Evolutionary conservation across 2,113 vertebrate species (phyloP).

Genomic region (Vireo altiloquus): DNA sequence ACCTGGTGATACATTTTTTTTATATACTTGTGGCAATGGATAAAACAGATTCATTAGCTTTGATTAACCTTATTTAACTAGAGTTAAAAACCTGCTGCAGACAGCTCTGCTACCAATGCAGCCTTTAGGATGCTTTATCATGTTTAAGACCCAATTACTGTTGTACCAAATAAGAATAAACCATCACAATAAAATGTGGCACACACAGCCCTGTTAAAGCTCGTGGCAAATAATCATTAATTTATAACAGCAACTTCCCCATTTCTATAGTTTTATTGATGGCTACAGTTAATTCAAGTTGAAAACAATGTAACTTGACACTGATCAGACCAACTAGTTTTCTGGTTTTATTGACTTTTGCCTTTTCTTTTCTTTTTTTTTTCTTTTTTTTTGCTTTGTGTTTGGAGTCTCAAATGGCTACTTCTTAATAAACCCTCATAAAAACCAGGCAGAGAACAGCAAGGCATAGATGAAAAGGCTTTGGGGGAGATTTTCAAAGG

Average conservation of each 20-base stretch:
- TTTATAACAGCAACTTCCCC: constrained; percentile 69
- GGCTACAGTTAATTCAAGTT: constrained; percentile 69
- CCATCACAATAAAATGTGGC: constrained; percentile 76
- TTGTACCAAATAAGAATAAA: constrained; percentile 77
- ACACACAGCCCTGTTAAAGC: constrained; percentile 64
- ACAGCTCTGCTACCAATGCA: constrained; percentile 64
- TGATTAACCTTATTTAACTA: constrained; percentile 82
- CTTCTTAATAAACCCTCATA: constrained; percentile 58
- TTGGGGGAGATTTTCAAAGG: constrained; percentile 67
- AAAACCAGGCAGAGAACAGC: constrained; percentile 55
- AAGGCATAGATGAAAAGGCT: constrained; percentile 65
- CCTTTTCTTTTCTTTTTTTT: background rate
- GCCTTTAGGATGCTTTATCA: constrained; percentile 79
- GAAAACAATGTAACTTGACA: constrained; percentile 63
- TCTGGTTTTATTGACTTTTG: constrained; percentile 55
- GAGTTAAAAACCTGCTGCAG: constrained; percentile 76
- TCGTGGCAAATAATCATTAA: constrained; percentile 76
- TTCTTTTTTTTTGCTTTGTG: constrained; percentile 8
- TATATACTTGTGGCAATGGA: constrained; percentile 67
- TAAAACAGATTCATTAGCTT: constrained; percentile 81
- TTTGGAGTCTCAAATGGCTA: constrained; percentile 50
- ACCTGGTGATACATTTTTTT: constrained; percentile 62
- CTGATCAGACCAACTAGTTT: constrained; percentile 52
- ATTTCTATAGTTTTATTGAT: constrained; percentile 71
- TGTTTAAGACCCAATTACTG: constrained; percentile 85